Conservation (phyloP, 2,797 vertebrate species). For the Brachymystax lenok region DNA sequence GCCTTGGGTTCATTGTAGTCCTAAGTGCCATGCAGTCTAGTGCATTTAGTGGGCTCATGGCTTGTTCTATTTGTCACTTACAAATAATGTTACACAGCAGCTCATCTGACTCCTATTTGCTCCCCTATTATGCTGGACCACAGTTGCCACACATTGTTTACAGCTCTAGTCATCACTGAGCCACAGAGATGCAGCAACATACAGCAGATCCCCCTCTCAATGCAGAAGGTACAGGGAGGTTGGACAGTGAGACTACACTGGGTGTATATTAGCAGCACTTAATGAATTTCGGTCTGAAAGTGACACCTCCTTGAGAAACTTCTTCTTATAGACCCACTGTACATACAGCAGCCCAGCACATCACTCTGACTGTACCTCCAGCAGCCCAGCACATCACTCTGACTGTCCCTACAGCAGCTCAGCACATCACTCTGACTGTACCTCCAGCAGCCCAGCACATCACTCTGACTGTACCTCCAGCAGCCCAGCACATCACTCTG, state of each 20-base stretch:
- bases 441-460: neutral
- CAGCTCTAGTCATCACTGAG: constrained; percentile 7
- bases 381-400: no score
- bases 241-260: neutral
- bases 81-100: constrained; percentile 5
- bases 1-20: neutral
- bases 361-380: no score
- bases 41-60: constrained; percentile 8
- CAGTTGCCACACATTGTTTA: neutral
- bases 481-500: no score
- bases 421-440: neutral
- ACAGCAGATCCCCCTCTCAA: constrained; percentile 17
- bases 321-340: neutral
- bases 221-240: constrained; percentile 14
- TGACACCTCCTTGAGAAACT: neutral
- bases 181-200: constrained; percentile 10
- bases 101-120: constrained; percentile 12
- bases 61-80: constrained; percentile 1
- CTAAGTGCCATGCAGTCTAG: constrained; percentile 4
- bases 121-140: neutral
- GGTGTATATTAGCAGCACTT: neutral
- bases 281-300: neutral
- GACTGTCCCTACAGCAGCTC: neutral
- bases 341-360: neutral
- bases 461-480: neutral